Base-by-base conservation (phyloP, 2,797 vertebrate species). In the Leptodactylus fallax region DNA sequence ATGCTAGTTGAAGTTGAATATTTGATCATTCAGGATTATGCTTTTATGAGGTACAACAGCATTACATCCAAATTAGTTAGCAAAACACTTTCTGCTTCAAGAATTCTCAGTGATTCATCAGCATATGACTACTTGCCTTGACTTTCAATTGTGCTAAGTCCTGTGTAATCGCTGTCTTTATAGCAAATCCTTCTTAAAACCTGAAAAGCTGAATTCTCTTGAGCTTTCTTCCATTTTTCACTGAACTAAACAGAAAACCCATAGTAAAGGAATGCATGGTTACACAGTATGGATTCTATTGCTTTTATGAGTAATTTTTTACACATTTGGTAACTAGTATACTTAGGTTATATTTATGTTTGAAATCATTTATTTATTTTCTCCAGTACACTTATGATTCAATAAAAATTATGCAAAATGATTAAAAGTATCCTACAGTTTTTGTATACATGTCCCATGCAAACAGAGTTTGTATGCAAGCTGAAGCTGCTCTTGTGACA, bases 141-240 rank as follows among this genome's bases (percentile, higher is more conserved):
- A 94, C 94, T 95, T 95, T 94, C 93, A 95, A 94, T 95, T 94
- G 94, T 91, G 91, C 92, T 92, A 94, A 94, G 93, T 95, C 94
- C 94, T 92, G 92, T 94, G 93, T 92, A 94, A 94, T 95, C 93
- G 93, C 93, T 95, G 95, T 93, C 93, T 93, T 94, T 92, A 92
- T 92, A 95, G 93, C 93, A 95, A 95, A 95, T 95, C 94, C 94
- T 94, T 92, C 94, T 95, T 95, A 95, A 94, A 94, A 95, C 93
- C 93, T 94, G 93, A 94, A 94, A 94, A 93, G 92, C 93, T 95
- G 87, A 76, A 90, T 92, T 95, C 92, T 91, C 93, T 91, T 91
- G 93, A 91, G 93, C 91, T 79, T 90, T 90, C 83, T 92, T 87
- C 91, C 92, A 91, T 91, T 92, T 90, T 95, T 91, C 93, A 90